A percentile compares a stretch with the other conserved stretches of the same genome.
These are phyloP conservation scores for Megalops cyprinoides DNA, from an alignment of 2,797 vertebrate species.

Conservation along the genomic window DNA sequence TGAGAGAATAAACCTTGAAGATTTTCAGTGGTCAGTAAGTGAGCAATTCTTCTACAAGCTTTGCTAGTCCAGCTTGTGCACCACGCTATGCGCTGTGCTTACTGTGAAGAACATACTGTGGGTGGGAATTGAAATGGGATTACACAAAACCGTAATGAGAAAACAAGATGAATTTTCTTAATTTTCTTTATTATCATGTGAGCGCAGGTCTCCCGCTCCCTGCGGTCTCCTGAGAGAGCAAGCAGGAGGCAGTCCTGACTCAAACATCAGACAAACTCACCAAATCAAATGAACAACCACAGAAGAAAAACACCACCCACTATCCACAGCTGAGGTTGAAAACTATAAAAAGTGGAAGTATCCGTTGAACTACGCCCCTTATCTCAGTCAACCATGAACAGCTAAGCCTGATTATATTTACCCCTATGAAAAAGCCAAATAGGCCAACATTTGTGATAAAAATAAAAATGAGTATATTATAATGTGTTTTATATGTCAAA, in stretches of 20 bases:
- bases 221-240: neutral
- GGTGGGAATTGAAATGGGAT: neutral
- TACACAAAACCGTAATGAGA: neutral
- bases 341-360: neutral
- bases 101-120: neutral
- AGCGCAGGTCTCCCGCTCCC: neutral
- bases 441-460: neutral
- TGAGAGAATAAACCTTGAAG: neutral
- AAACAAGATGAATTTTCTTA: neutral
- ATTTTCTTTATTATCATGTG: neutral
- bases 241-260: neutral
- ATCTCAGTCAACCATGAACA: neutral
- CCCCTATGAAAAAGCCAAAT: neutral
- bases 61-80: neutral
- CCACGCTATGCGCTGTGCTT: neutral
- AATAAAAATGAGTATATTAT: neutral
- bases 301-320: neutral
- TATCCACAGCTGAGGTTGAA: neutral
- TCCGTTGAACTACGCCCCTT: neutral
- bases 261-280: neutral
- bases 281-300: slow-evolving; percentile 14
- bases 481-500: neutral
- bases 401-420: neutral
- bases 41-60: too few species aligned
- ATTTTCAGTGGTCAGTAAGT: neutral